A percentile compares a stretch with the other conserved stretches of the same genome.
These are phyloP conservation scores for Etheostoma spectabile DNA, from an alignment of 2,113 vertebrate genomes.

Conservation along the genomic window DNA sequence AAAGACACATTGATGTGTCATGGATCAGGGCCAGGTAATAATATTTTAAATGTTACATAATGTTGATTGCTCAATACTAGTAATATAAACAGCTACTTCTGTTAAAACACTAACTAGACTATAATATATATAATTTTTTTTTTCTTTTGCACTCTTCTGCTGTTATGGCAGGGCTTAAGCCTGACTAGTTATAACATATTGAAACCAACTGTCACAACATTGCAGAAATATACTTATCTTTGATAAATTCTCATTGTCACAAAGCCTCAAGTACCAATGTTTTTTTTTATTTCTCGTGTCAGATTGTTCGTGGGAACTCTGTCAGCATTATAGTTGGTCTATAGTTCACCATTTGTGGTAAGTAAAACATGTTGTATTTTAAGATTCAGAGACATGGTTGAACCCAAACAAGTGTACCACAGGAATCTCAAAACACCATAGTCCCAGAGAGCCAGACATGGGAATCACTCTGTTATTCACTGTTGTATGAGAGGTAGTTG, in stretches of 20 bases:
- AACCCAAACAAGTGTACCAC: slow-evolving; percentile 69
- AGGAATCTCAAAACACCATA: slow-evolving; percentile 68
- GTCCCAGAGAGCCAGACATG: slow-evolving; percentile 63
- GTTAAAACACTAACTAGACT: neutral
- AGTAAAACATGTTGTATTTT: slow-evolving; percentile 67
- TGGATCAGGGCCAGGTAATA: slow-evolving; percentile 8
- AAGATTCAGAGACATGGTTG: slow-evolving; percentile 50
- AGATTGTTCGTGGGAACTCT: slow-evolving; percentile 70
- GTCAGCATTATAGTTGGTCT: slow-evolving; percentile 16
- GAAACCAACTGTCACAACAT: neutral
- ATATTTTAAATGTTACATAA: slow-evolving; percentile 25
- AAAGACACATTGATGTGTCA: slow-evolving; percentile 8
- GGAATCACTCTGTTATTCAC: slow-evolving; percentile 52
- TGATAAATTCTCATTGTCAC: slow-evolving; percentile 2
- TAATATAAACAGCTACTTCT: neutral
- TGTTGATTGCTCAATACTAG: neutral
- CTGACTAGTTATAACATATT: neutral
- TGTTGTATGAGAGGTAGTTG: slow-evolving; percentile 4
- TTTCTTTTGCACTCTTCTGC: neutral
- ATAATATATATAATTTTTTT: neutral
- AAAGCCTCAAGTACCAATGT: slow-evolving; percentile 22
- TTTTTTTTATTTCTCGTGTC: slow-evolving; percentile 22
- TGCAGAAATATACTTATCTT: neutral
- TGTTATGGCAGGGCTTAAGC: neutral
- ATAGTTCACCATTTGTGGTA: slow-evolving; percentile 57